Conservation (phyloP, 1,140 invertebrate genomes). For the Scaptomyza hsui region DNA sequence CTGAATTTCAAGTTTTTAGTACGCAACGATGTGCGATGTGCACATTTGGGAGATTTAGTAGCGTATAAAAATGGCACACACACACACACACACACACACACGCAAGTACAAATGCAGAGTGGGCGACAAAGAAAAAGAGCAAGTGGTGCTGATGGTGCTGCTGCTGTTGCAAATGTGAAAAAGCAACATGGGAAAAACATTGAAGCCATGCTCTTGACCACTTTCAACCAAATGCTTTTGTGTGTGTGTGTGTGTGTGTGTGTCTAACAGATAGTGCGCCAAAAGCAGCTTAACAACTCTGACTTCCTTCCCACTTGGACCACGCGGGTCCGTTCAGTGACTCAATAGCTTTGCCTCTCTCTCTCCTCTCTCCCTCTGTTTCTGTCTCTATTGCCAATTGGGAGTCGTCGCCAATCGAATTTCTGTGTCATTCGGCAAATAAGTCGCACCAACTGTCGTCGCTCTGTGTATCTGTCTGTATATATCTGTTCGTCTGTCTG, state of each 20-base stretch:
- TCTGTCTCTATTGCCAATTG: conserved; percentile 17
- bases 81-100: too few species aligned
- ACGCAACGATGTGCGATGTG: conserved; percentile 49
- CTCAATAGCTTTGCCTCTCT: conserved; percentile 41
- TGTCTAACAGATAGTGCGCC: conserved; percentile 16
- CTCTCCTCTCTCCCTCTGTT: neutral
- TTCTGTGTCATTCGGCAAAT: conserved; percentile 72
- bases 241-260: conserved; percentile 21
- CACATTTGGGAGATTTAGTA: conserved; percentile 68
- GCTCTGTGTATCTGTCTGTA: neutral
- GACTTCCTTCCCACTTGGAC: conserved; percentile 58
- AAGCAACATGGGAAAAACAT: conserved; percentile 45
- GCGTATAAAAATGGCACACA: conserved; percentile 63
- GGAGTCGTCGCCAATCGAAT: conserved; percentile 62
- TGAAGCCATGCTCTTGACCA: conserved; percentile 54
- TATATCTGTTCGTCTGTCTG: neutral
- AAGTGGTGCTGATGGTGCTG: conserved; percentile 4
- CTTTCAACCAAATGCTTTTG: conserved; percentile 51
- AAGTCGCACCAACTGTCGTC: conserved; percentile 35
- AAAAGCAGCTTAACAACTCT: conserved; percentile 73
- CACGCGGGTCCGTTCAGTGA: conserved; percentile 17
- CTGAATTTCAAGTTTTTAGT: conserved; percentile 22
- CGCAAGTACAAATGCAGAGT: conserved; percentile 21
- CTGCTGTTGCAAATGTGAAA: conserved; percentile 33
- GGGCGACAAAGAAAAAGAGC: neutral